phyloP scores from a whole-genome alignment of 2,113 vertebrate genomes.

The Dendropsophus ebraccatus region DNA sequence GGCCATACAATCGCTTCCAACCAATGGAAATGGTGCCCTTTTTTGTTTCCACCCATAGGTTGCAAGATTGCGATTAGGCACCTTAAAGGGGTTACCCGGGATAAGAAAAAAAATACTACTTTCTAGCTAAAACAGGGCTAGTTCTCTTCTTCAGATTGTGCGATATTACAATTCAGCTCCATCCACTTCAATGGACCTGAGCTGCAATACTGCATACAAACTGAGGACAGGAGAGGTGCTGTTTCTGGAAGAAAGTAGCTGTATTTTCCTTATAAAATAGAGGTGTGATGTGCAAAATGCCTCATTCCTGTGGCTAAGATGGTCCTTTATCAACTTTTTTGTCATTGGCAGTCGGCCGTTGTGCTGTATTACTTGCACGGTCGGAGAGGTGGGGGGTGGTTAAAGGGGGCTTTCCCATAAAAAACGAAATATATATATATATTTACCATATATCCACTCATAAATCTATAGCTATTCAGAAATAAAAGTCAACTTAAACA shows the following conservation, averaged over 20 bases:
- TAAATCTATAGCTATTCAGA: conserved; percentile 2
- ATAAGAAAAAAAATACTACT: neutral
- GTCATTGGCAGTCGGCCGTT: neutral
- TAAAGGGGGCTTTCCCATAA: neutral
- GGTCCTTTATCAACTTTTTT: neutral
- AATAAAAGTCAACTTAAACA: neutral
- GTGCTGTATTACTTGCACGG: neutral
- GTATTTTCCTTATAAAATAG: neutral
- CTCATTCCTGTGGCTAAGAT: neutral
- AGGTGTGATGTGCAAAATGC: neutral
- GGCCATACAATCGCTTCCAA: too few relatives aligned
- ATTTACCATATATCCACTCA: neutral
- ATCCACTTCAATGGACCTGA: too few relatives aligned
- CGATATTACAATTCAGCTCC: too few relatives aligned
- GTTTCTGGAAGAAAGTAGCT: too few relatives aligned
- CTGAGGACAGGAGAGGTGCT: too few relatives aligned
- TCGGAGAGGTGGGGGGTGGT: neutral
- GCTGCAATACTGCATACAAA: too few relatives aligned
- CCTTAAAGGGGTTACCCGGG: neutral
- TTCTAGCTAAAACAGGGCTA: too few relatives aligned
- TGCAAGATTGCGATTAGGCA: too few relatives aligned
- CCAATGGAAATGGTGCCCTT: too few relatives aligned
- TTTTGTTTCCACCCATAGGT: too few relatives aligned
- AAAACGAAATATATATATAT: neutral
- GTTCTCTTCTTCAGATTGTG: too few relatives aligned